Evolutionary conservation across 2,888 invertebrate genomes (phyloP), one percentile per base, ranked within the genome.

Genomic region (Dexiosoma caninum): DNA sequence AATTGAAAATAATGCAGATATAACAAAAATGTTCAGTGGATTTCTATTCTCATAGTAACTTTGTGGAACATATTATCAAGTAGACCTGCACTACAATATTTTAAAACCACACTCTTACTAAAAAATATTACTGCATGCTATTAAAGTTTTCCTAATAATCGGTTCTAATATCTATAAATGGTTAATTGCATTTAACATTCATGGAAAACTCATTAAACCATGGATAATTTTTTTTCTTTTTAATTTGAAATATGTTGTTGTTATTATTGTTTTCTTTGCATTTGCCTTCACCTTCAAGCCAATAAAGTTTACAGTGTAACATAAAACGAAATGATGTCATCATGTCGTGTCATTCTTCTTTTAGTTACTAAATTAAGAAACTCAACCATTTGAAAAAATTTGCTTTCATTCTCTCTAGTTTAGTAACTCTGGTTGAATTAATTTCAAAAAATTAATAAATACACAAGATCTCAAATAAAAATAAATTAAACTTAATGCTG

Each of bases 401-500:
- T 14, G n/a, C 35, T 42, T 40, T 53, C 62, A 53, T 62, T 72
- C 44, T 57, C 21, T 21, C 10, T n/a, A 8, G 44, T n/a, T n/a
- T n/a, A n/a, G n/a, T n/a, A n/a, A n/a, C 12, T 62, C 6, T 16
- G 8, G 6, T 32, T 44, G 42, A 69, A 44, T 57, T 57, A 69
- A 35, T 55, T 35, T 44, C 19, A 0, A 32, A 21, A 19, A 16
- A 32, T n/a, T n/a, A 55, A 30, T 12, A 16, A 37, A 44, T 12
- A 62, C n/a, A 72, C 55, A 60, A 37, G 5, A 49, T 59, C 53
- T 27, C n/a, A 53, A 74, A 21, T n/a, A 72, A 46, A 69, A 64
- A 70, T 53, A 55, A 72, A 72, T 62, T 59, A 35, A 64, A 57
- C 10, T 64, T 32, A 23, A 59, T 66, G 49, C 44, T 10, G 10